Base-by-base conservation (phyloP, 2,888 invertebrate species). In the Bursaphelenchus okinawaensis region DNA sequence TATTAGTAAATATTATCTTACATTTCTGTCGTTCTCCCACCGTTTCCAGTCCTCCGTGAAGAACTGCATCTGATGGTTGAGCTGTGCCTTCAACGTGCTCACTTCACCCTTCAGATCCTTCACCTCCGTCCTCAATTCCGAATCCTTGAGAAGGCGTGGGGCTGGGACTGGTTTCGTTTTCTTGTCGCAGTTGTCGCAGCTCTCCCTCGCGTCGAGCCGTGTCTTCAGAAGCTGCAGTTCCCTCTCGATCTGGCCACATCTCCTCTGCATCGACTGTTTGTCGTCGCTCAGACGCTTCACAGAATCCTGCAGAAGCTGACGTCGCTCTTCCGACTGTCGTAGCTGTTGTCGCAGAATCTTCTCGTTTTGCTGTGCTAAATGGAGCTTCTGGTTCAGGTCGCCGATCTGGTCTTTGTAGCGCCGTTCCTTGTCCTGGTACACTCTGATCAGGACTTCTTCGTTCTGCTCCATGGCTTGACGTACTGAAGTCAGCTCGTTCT, bases 401-500 rank as follows among this genome's bases (percentile, higher is more conserved):
- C 31, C 61, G 8, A 71, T 28, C 54, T 71, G 73, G 40, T 71
- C 70, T 4, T 65, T 50, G 51, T 65, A 71, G 24, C 63, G 67
- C 6, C 66, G 66, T 57, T 71, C 71, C 50, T 71, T 71, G 23
- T 71, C 71, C 31, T 75, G 67, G 52, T 71, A 71, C 29, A 71
- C 71, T 16, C 71, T 66, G 0, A 71, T 68, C 20, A 71, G 59
- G n/a, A 71, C 71, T 55, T 74, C 71, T 59, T 68, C 67, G 51
- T 68, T 65, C 50, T 77, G 74, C 58, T 79, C 76, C 78, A 78
- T 78, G 0, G 77, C 75, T n/a, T 65, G 68, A 22, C 78, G 67
- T 16, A 78, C 75, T 50, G 68, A 68, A 23, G 20, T 20, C 55
- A 79, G 65, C 62, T 80, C 80, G 60, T 75, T 69, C 63, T 81